Evolutionary conservation across 2,113 vertebrate genomes (phyloP), one percentile per base, ranked within the genome.

Genomic region (Corvus hawaiiensis): DNA sequence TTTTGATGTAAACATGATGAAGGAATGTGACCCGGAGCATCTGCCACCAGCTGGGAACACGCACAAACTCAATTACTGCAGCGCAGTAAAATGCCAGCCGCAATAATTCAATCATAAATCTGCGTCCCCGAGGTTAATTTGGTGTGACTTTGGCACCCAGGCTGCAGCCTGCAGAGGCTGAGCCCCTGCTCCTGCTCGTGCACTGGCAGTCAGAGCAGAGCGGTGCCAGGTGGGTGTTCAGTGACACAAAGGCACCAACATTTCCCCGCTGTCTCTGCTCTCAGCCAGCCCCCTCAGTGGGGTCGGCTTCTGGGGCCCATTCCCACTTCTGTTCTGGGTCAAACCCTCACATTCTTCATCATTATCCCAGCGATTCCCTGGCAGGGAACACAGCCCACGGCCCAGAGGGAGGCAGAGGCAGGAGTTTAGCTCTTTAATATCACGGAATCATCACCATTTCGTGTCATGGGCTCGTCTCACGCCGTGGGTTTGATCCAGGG

Each of bases 391-490:
- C 73, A 52, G 87, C 67, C 85, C 79, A 32, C 4, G 2, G 84
- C 61, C 21, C 33, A 1, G 6, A 39, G 61, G 51, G 78, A 69
- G 52, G 52, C 4, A 58, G 43, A 33, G 64, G 69, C 61, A 48
- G 55, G 4, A 39, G 55, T 4, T 61, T 74, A 33, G 46, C 69
- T 64, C 66, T 37, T 44, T 1, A 0, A 1, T 18, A 28, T 5
- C 74, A 24, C 13, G 0, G n/a, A 8, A 13, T 3, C 3, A 0
- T 48, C 82, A 2, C 23, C 4, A 0, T 1, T 19, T 1, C 4
- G 1, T 44, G 56, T 5, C n/a, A 0, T 1, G 39, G 48, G 13
- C 19, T 32, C 1, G 3, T 6, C 56, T 11, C 56, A 2, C 3
- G 32, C 33, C 9, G 2, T 27, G 49, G 54, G 8, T 74, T 61